Conservation (phyloP, 2,888 invertebrate genomes). For the Allacma fusca region DNA sequence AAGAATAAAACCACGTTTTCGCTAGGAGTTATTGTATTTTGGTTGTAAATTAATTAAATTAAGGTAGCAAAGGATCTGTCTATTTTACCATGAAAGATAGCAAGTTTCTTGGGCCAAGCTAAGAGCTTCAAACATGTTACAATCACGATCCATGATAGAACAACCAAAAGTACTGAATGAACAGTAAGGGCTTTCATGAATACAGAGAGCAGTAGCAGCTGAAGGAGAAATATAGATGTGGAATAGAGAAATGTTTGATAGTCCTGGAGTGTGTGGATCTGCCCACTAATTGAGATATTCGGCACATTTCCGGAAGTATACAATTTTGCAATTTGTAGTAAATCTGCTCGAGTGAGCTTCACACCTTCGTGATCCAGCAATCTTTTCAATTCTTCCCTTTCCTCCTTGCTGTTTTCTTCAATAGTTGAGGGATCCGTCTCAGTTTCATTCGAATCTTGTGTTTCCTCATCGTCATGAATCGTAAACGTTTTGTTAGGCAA, state of each 20-base stretch:
- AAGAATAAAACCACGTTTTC: no score
- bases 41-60: no score
- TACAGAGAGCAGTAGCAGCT: conserved; percentile 49
- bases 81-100: conserved; percentile 22
- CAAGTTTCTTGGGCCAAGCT: conserved; percentile 3
- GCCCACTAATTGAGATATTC: conserved; percentile 46
- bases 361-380: conserved; percentile 20
- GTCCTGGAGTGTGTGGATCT: conserved; percentile 23
- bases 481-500: conserved; percentile 31
- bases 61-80: neutral
- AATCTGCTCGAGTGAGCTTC: conserved; percentile 31
- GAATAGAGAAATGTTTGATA: conserved; percentile 44
- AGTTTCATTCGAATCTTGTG: neutral
- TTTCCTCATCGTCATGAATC: conserved; percentile 2
- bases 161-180: conserved; percentile 37
- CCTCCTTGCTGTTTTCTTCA: neutral
- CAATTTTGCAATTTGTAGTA: conserved; percentile 43
- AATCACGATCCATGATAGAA: conserved; percentile 21
- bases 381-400: neutral
- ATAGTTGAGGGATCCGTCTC: neutral
- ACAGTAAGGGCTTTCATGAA: conserved; percentile 48
- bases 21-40: no score
- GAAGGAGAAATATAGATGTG: conserved; percentile 48
- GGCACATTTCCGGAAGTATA: conserved; percentile 54
- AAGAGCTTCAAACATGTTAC: conserved; percentile 5